Base-by-base conservation (phyloP, 1,140 invertebrate species). In the Patella vulgata region DNA sequence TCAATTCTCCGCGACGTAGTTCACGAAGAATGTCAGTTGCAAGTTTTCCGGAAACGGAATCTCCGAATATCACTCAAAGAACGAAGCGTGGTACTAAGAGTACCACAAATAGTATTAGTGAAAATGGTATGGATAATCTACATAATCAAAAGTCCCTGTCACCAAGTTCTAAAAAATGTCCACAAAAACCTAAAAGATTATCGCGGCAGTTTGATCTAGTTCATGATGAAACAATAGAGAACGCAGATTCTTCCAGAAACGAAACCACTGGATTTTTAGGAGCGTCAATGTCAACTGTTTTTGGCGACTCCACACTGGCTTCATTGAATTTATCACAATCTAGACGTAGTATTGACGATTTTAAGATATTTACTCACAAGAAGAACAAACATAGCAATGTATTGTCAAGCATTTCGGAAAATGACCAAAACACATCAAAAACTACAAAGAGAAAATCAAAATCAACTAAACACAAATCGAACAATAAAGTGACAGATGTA, bases 311-410 rank as follows among this genome's bases (percentile, higher is more conserved):
- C 11, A 52, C 62, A 12, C n/a, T 50, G n/a, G 30, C 44, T 2
- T 46, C 54, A 12, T 43, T 42, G 31, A 28, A 51, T 14, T 54
- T 39, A 25, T 17, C 50, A 31, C 55, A 57, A 4, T 59, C 70
- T 14, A 52, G 74, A 28, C 62, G 46, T 21, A 78, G 76, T 60
- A 72, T 78, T 30, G 68, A 71, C 59, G 73, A 78, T 55, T 78
- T 78, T 57, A 68, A 70, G 31, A 21, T 63, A 17, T 23, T 14
- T 2, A 62, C 51, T 19, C 44, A 54, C 14, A 28, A 23, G 12
- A 64, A 50, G 33, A 30, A 42, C n/a, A 61, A 14, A 8, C 27
- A 12, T 1, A n/a, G 12, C 23, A 6, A 19, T 30, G 39, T 23
- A 48, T 39, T 60, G 46, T 48, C n/a, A 33, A 59, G 14, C 51